Percentiles rank a stretch among this genome's conserved stretches.
Evolutionary conservation across 2,888 invertebrate species (phyloP).

Genomic region (Aquatica leii): DNA sequence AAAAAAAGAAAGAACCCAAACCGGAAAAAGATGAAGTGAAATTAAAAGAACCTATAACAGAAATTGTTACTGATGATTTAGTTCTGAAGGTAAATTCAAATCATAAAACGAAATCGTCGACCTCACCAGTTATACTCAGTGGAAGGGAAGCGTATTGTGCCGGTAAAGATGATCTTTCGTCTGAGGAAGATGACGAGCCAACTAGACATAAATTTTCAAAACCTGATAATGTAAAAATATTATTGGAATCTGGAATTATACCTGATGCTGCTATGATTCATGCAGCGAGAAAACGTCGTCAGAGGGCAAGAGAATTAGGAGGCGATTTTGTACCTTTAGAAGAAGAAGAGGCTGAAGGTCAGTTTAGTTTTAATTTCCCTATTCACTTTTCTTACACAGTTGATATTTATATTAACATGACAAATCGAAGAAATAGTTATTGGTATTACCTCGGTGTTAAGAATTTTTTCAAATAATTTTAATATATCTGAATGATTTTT

Average conservation of each 20-base stretch:
- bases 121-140: slow-evolving; percentile 68
- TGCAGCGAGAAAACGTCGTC: slow-evolving; percentile 93
- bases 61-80: slow-evolving; percentile 75
- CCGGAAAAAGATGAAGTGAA: slow-evolving; percentile 51
- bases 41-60: slow-evolving; percentile 67
- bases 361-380: too few relatives aligned
- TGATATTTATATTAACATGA: too few relatives aligned
- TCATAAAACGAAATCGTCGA: slow-evolving; percentile 55
- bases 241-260: slow-evolving; percentile 88
- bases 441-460: too few relatives aligned
- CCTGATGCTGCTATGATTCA: slow-evolving; percentile 99
- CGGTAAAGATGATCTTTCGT: slow-evolving; percentile 70
- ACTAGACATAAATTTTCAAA: slow-evolving; percentile 66
- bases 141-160: slow-evolving; percentile 86
- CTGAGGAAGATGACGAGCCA: slow-evolving; percentile 68
- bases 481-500: too few relatives aligned
- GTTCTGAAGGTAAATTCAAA: slow-evolving; percentile 64
- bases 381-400: too few relatives aligned
- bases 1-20: slow-evolving; percentile 66
- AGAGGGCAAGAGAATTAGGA: slow-evolving; percentile 87
- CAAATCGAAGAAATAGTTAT: too few relatives aligned
- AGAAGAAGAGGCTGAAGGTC: slow-evolving; percentile 57
- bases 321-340: slow-evolving; percentile 68
- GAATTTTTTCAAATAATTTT: too few relatives aligned
- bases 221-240: slow-evolving; percentile 78